Conservation (phyloP, 2,797 vertebrate genomes). For the Pseudochaenichthys georgianus region DNA sequence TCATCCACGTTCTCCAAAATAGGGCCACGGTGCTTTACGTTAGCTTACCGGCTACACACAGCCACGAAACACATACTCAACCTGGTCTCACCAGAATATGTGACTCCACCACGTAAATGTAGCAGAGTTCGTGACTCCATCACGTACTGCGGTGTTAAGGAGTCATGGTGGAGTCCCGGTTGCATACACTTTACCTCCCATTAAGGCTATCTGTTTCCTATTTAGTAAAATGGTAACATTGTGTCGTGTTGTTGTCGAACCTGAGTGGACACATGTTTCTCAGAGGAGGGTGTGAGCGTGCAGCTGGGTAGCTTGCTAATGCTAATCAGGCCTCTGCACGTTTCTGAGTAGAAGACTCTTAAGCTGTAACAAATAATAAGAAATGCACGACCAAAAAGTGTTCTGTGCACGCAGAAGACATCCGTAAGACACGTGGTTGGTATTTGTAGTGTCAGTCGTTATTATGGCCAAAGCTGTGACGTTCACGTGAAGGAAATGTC, state of each 20-base stretch:
- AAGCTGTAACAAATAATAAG: accelerated
- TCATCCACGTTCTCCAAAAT: constrained; percentile 58
- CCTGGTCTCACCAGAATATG: no score
- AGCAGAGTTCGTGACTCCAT: no score
- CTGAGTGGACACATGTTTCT: background rate
- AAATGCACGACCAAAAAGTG: accelerated
- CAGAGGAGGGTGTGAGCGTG: background rate
- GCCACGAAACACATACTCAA: background rate
- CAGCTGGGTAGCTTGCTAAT: constrained; percentile 10
- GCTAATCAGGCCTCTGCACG: constrained; percentile 59
- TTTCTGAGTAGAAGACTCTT: background rate
- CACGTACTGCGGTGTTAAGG: no score
- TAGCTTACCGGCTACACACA: background rate
- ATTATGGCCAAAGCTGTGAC: background rate
- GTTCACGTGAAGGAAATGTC: background rate
- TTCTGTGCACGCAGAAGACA: accelerated
- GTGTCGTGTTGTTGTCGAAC: accelerated
- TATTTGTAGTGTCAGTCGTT: background rate
- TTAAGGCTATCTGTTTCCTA: accelerated
- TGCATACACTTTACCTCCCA: accelerated
- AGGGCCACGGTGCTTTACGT: constrained; percentile 52
- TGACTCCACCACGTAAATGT: no score
- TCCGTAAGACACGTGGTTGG: accelerated
- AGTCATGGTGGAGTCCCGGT: no score
- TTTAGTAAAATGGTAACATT: accelerated